Base-by-base conservation (phyloP, 2,888 invertebrate species). In the Protonemura montana region DNA sequence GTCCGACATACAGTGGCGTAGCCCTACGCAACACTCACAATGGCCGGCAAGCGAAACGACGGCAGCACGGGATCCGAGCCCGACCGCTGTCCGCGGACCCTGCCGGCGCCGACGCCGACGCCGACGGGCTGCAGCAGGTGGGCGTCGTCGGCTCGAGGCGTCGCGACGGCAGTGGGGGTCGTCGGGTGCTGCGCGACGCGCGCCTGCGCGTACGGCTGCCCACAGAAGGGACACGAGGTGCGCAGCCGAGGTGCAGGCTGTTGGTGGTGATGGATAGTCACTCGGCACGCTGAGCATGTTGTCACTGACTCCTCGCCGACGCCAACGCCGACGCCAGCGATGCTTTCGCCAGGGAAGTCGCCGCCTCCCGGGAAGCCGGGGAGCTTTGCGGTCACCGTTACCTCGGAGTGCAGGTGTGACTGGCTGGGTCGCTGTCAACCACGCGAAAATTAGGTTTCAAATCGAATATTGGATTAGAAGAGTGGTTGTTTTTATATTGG, bases 21-120 rank as follows among this genome's bases (percentile, higher is more conserved):
- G n/a, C n/a, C n/a, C 59, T 10, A 21, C 21, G 59, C 1, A 35
- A 35, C 35, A 89, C 90, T 88, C 88, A 91, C 91, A 76, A 91
- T 91, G 85, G 90, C 90, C 10, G 91, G 91, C 42, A 91, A 89
- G 85, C 90, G 89, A 85, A 91, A 89, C 59, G 88, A 88, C 83
- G 89, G 90, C 87, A 89, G 89, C 80, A 87, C 89, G 84, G 88
- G 90, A 88, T 89, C 89, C 82, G 89, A 89, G 87, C 89, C 88
- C 3, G 90, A 89, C 41, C 90, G 88, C 85, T 89, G 89, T 16
- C 89, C 89, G 85, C 90, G 88, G 5, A 90, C 88, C 21, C 89
- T 86, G 26, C 89, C 89, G 0, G 89, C 89, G 6, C 89, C 88
- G 27, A 88, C 87, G 84, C 87, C 87, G 10, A 87, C 88, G 21